These are phyloP conservation scores for Micromys minutus DNA, from an alignment of 2,113 vertebrate species.

Conservation along the genomic window DNA sequence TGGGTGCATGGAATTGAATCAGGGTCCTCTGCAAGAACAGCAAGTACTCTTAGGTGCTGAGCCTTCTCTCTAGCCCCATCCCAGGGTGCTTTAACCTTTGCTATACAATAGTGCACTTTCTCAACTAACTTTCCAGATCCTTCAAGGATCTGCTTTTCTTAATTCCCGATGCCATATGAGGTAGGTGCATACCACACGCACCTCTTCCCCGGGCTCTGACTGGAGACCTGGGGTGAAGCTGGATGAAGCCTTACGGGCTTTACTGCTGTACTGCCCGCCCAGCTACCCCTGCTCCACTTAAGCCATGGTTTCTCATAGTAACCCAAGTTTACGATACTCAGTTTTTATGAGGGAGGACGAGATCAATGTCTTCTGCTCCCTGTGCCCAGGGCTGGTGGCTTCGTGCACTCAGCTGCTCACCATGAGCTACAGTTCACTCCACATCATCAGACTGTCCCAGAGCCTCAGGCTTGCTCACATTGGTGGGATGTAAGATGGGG, in stretches of 20 bases:
- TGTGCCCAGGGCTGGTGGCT: not conserved
- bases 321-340: not conserved
- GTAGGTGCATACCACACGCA: conserved; percentile 1
- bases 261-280: not conserved
- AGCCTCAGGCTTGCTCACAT: not conserved
- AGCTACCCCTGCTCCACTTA: not conserved
- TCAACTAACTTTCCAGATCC: not conserved
- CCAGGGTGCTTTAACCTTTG: not conserved
- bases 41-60: not conserved
- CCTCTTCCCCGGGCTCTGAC: not conserved
- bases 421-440: not conserved
- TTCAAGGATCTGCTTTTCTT: not conserved
- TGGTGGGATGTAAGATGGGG: fast-evolving
- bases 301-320: not conserved
- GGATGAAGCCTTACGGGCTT: not conserved
- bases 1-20: too few relatives aligned
- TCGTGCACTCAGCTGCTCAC: not conserved
- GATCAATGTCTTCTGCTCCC: not conserved
- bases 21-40: not conserved
- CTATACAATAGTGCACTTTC: not conserved
- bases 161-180: not conserved
- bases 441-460: not conserved
- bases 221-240: not conserved
- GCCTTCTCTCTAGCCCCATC: not conserved
- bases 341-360: not conserved